A percentile compares a stretch with the other conserved stretches of the same genome.
Conservation (phyloP, 2,113 vertebrate species). For the Chroicocephalus ridibundus region DNA sequence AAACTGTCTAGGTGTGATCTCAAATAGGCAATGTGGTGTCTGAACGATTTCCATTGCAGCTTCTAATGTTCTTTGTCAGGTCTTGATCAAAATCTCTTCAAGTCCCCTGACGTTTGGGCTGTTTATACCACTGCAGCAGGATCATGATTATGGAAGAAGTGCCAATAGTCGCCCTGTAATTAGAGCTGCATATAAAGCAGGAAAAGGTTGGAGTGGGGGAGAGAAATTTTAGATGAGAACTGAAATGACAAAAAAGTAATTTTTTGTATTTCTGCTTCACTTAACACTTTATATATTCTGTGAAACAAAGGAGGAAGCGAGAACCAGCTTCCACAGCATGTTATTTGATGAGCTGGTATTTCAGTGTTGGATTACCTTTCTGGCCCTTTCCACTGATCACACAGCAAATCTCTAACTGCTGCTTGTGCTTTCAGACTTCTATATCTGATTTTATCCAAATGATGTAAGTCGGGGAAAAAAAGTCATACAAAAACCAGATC, state of each 20-base stretch:
- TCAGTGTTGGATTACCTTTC: not conserved
- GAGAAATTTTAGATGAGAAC: not conserved
- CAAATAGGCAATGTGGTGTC: not conserved
- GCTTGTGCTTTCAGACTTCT: not conserved
- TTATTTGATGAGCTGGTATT: not conserved
- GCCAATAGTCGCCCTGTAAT: not conserved
- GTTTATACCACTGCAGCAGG: not conserved
- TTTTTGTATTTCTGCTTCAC: not conserved
- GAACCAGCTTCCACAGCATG: fast-evolving
- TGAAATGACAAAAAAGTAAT: not conserved
- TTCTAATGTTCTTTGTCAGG: not conserved
- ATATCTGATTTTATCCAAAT: not conserved
- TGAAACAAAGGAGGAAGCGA: not conserved
- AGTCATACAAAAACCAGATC: not conserved
- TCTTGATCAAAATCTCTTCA: not conserved
- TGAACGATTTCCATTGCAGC: not conserved
- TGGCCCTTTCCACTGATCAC: not conserved
- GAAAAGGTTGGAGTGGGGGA: not conserved
- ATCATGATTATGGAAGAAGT: not conserved
- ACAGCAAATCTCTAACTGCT: not conserved
- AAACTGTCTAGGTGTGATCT: not conserved
- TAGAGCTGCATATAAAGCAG: not conserved
- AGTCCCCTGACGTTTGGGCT: not conserved
- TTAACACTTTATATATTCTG: not conserved
- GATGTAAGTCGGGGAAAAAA: not conserved